A percentile compares a stretch with the other conserved stretches of the same genome.
phyloP scores from a whole-genome alignment of 2,113 vertebrate genomes.

The Phyllostomus hastatus region DNA sequence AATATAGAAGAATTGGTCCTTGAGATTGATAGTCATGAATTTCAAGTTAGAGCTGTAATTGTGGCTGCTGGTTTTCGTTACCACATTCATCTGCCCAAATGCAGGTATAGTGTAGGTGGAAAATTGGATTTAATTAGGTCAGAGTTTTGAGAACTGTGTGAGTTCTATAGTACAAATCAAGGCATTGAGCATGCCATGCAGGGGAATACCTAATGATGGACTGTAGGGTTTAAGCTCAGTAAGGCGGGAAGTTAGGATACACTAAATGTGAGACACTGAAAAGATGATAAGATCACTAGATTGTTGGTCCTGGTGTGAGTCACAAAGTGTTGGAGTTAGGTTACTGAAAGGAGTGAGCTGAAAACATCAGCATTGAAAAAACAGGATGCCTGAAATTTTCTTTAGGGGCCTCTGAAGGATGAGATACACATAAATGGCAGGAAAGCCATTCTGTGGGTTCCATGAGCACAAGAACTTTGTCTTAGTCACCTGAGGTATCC shows the following conservation, averaged over 20 bases:
- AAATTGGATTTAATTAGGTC: not conserved
- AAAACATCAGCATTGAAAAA: not conserved
- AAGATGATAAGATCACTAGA: not conserved
- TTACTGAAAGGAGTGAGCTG: not conserved
- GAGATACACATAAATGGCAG: not conserved
- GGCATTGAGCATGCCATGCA: not conserved
- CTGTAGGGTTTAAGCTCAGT: not conserved
- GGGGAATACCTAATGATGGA: not conserved
- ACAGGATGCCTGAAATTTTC: not conserved
- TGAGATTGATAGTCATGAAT: not conserved
- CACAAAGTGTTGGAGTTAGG: not conserved
- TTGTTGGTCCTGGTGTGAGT: not conserved
- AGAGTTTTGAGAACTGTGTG: not conserved
- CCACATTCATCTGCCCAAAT: not conserved
- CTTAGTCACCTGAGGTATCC: not conserved
- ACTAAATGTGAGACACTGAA: not conserved
- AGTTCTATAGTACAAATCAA: not conserved
- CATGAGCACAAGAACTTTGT: not conserved
- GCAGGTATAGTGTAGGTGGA: not conserved
- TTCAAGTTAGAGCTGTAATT: not conserved
- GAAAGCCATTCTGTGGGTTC: not conserved
- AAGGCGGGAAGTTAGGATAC: not conserved
- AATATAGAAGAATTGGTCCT: conserved; percentile 5
- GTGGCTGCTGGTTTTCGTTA: not conserved
- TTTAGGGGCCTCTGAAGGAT: not conserved